A percentile compares a stretch with the other conserved stretches of the same genome.
phyloP scores from a whole-genome alignment of 2,113 vertebrate species.

The Oreochromis spilurus region DNA sequence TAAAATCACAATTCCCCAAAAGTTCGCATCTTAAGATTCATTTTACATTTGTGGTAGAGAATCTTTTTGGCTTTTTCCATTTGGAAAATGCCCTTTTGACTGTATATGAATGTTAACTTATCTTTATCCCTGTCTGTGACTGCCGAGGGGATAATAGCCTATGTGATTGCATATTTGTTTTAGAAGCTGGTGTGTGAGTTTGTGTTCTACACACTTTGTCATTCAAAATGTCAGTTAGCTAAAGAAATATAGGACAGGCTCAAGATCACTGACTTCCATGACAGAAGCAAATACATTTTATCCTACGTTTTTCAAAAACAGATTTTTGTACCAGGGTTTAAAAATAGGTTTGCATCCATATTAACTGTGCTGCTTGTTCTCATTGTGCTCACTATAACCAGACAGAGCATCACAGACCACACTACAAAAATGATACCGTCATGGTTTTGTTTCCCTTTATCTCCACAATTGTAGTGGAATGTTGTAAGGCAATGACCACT shows the following conservation, averaged over 20 bases:
- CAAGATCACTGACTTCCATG: not conserved
- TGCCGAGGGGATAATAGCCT: not conserved
- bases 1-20: not conserved
- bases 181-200: not conserved
- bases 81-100: not conserved
- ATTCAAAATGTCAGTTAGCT: not conserved
- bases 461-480: not conserved
- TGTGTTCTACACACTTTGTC: not conserved
- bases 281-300: not conserved
- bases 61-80: not conserved
- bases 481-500: not conserved
- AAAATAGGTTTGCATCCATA: not conserved
- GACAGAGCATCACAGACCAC: not conserved
- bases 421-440: not conserved
- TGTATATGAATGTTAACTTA: not conserved
- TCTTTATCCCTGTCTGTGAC: not conserved
- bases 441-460: not conserved
- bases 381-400: not conserved
- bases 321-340: not conserved
- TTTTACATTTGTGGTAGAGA: not conserved
- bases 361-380: not conserved
- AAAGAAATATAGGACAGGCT: not conserved
- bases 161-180: not conserved
- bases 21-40: not conserved
- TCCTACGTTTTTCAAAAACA: not conserved